Evolutionary conservation across 2,888 invertebrate species (phyloP).

Genomic region (Stenoptilia bipunctidactyla): DNA sequence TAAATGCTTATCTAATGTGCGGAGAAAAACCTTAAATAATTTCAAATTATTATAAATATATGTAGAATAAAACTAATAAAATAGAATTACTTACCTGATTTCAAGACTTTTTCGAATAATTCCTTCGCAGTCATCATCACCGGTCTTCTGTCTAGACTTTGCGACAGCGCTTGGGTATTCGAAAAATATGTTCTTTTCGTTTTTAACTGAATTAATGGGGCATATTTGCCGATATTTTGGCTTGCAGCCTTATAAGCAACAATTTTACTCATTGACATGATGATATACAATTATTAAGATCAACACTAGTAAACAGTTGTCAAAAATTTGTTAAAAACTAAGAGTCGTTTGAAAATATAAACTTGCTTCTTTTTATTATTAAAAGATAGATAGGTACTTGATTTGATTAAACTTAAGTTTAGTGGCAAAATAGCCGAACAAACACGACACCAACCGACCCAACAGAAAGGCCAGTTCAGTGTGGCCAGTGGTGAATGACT

Average conservation of each 20-base stretch:
- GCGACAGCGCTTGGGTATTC: constrained; percentile 84
- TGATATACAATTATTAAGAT: not conserved
- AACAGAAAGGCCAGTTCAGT: too few species aligned
- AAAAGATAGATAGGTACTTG: too few species aligned
- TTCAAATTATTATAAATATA: too few species aligned
- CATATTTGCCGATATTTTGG: constrained; percentile 40
- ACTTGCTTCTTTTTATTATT: too few species aligned
- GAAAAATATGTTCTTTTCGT: constrained; percentile 77
- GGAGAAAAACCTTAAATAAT: too few species aligned
- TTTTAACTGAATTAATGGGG: constrained; percentile 36
- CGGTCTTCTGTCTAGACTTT: constrained; percentile 81
- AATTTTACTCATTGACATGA: not conserved
- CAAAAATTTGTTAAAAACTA: too few species aligned
- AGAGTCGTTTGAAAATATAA: too few species aligned
- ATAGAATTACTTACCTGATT: constrained; percentile 77
- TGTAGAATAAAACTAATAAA: not conserved
- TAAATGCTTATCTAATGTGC: too few species aligned
- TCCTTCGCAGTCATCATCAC: constrained; percentile 80
- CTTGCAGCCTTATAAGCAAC: constrained; percentile 28
- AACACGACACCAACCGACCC: not conserved
- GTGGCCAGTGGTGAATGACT: too few species aligned
- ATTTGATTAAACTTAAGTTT: not conserved
- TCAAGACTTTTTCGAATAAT: constrained; percentile 79
- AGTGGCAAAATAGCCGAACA: not conserved
- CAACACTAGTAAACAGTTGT: too few species aligned